A percentile compares a stretch with the other conserved stretches of the same genome.
Evolutionary conservation across 1,140 invertebrate species (phyloP).

Genomic region (Anthonomus grandis): DNA sequence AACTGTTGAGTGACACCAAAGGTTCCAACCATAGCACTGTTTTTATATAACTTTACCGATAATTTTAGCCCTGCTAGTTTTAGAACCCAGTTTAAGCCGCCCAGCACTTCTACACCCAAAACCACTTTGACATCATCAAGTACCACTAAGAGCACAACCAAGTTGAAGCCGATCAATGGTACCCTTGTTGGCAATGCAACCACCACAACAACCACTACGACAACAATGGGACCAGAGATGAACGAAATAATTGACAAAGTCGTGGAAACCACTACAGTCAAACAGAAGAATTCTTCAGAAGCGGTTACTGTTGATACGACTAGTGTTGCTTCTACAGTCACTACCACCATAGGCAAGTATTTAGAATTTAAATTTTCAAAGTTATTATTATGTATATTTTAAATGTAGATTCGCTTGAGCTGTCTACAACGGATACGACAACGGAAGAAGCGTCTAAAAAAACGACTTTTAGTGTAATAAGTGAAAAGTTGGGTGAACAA

Average conservation of each 20-base stretch:
- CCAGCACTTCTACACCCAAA: background rate
- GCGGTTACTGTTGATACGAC: no score
- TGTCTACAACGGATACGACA: constrained; percentile 31
- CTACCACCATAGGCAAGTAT: background rate
- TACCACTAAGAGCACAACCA: background rate
- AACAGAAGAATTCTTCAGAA: no score
- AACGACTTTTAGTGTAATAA: background rate
- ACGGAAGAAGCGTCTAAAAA: constrained; percentile 15
- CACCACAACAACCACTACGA: background rate
- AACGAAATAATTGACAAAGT: no score
- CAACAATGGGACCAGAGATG: background rate
- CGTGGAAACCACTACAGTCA: no score
- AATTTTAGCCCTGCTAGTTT: constrained; percentile 1
- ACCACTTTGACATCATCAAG: background rate
- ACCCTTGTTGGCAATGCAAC: background rate
- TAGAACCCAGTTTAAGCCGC: constrained; percentile 6
- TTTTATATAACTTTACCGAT: no score
- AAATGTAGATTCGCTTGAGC: constrained; percentile 14
- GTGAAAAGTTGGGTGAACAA: background rate
- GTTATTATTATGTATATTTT: background rate
- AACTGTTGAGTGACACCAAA: no score
- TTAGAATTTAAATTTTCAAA: background rate
- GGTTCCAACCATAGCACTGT: no score
- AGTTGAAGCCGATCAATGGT: constrained; percentile 1
- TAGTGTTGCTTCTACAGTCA: no score